Evolutionary conservation across 1,140 invertebrate species (phyloP), one percentile per base, ranked within the genome.

Genomic region (Luehdorfia chinensis): DNA sequence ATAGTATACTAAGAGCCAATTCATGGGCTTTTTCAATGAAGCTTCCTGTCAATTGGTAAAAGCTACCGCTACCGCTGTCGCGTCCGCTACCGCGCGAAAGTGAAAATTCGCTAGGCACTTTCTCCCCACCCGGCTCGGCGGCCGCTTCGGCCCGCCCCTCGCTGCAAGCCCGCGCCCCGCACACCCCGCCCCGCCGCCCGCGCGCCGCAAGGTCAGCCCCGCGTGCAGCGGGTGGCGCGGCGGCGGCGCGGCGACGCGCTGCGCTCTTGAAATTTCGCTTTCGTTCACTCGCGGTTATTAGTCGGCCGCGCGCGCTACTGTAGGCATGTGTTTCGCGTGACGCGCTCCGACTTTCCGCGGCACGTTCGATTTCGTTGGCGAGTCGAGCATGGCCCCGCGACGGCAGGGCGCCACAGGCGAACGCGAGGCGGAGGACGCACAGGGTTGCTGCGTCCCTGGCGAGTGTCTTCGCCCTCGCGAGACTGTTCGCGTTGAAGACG

Each of bases 391-490:
- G 87, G 85, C 87, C 47, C 87, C 86, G 64, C 84, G 79, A 45
- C 84, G 85, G 50, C 79, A 85, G 54, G 78, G 76, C 67, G 74
- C 75, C 46, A 75, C 75, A 54, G 84, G 79, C 64, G 87, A 84
- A 53, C 87, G 85, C 21, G 87, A 75, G 59, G 85, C 90, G 27
- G 74, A 72, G 28, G 28, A 43, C 50, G 50, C 62, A 46, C 73
- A 71, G 31, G 90, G 90, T 25, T 97, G 96, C 88, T 97, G 95
- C 87, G 92, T 93, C 11, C 95, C 95, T 15, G 92, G 92, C 31
- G 94, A 94, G 58, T 96, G 95, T 70, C 88, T 93, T 32, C 91
- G 91, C 49, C 89, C 90, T 58, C 92, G 94, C 59, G 92, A 96
- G 49, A 88, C 96, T 15, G 79, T 86, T 32, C 76, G 78, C 55